Evolutionary conservation across 37 sponge, comb jelly and placozoan species (phyloP).

Genomic region (Aplysina aerophoba): DNA sequence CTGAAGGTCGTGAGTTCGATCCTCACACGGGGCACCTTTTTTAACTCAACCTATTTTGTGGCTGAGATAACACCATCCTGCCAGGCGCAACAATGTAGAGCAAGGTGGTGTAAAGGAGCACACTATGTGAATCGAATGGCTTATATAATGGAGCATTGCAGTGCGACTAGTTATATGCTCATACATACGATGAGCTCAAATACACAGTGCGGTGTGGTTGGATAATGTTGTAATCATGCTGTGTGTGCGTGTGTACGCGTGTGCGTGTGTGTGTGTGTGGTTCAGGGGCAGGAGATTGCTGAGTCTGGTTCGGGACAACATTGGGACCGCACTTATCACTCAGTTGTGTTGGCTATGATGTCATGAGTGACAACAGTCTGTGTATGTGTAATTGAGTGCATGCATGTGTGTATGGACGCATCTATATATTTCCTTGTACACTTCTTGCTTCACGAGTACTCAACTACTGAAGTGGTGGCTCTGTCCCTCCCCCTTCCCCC

Average conservation of each 20-base stretch:
- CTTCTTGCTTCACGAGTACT: too few relatives aligned
- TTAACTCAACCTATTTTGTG: too few relatives aligned
- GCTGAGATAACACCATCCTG: constrained; percentile 95
- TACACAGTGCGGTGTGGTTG: too few relatives aligned
- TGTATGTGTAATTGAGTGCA: too few relatives aligned
- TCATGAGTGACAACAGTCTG: constrained; percentile 92
- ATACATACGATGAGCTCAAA: too few relatives aligned
- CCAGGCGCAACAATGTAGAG: constrained; percentile 41
- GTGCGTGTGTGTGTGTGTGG: not conserved
- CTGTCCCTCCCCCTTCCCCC: too few relatives aligned
- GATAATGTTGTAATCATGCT: not conserved
- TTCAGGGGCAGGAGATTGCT: constrained; percentile 90
- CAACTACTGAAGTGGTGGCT: not conserved
- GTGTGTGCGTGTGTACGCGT: constrained; percentile 24
- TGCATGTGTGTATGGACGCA: too few relatives aligned
- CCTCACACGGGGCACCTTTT: constrained; percentile 95
- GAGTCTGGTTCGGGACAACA: constrained; percentile 70
- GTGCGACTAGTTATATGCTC: too few relatives aligned
- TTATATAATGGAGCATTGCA: too few relatives aligned
- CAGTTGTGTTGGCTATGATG: constrained; percentile 98
- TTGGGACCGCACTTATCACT: constrained; percentile 94
- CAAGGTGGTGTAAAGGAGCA: not conserved
- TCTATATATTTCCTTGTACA: too few relatives aligned
- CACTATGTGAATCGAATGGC: too few relatives aligned
- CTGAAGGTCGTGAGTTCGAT: constrained; percentile 99